Evolutionary conservation across 1,140 invertebrate genomes (phyloP), one percentile per base, ranked within the genome.

Genomic region (Gryon sp.): DNA sequence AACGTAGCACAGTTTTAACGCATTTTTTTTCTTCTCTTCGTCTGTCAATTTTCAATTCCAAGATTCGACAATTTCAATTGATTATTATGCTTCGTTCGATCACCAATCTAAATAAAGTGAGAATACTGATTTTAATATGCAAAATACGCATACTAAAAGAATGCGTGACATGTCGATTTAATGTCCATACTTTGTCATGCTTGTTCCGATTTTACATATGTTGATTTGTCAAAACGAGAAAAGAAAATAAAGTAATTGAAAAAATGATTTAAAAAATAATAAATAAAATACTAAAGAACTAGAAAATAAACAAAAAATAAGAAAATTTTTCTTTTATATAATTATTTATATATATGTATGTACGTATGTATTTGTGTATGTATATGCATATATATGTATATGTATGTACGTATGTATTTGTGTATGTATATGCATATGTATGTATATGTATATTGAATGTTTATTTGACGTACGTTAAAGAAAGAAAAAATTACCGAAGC

Each of bases 1-100:
- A 76, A 62, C 72, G 72, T 76, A 76, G 63, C 72, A 76, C 57
- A 63, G 57, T 76, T 76, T 60, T 48, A 55, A 53, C 46, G 50
- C 41, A 38, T 41, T 66, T 41, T 74, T 40, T 59, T 57, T 52
- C 53, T 53, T 4, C 15, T 48, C 34, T 46, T 65, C 9, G 22
- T 55, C 24, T 45, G 20, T 48, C 24, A 41, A 62, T 8, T 41
- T 52, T 53, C 12, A 19, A 38, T 38, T 19, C 22, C 15, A 24
- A 34, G 26, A 32, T 41, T 7, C 28, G 20, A 32, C 50, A 32
- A 12, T 60, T 52, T 52, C 36, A 34, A 9, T 59, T 41, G 12
- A 26, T 59, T 41, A 34, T 43, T 32, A 48, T 28, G 45, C 59
- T 28, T 48, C 45, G 45, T 63, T 63, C 18, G 16, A 63, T 63